phyloP scores from a whole-genome alignment of 2,888 invertebrate genomes.

The Hirtodrosophila confusa region DNA sequence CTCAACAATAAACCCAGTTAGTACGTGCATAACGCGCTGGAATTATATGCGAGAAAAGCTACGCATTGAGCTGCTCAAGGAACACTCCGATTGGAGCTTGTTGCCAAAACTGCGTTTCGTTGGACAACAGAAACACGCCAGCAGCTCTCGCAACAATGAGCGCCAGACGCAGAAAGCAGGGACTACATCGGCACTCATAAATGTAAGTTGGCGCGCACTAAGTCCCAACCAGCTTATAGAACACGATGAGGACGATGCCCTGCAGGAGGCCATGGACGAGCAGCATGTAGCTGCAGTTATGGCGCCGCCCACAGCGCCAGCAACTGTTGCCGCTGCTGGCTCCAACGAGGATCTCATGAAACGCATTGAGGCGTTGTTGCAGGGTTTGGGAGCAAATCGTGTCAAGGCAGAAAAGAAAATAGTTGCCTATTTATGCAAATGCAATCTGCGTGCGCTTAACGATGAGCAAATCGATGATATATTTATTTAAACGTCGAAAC shows the following conservation, averaged over 20 bases:
- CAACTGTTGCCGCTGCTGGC: not conserved
- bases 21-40: conserved; percentile 72
- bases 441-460: conserved; percentile 72
- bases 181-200: conserved; percentile 6
- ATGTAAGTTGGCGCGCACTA: conserved; percentile 33
- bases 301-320: not conserved
- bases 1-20: conserved; percentile 43
- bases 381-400: conserved; percentile 77
- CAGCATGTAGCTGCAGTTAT: conserved; percentile 32
- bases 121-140: conserved; percentile 24
- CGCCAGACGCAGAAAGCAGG: conserved; percentile 26
- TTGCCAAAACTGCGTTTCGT: conserved; percentile 66
- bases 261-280: conserved; percentile 82
- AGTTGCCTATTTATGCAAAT: conserved; percentile 79
- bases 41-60: conserved; percentile 69
- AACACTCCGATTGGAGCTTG: conserved; percentile 65
- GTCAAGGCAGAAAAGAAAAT: conserved; percentile 80
- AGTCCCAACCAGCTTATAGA: conserved; percentile 61
- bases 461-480: conserved; percentile 78
- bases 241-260: conserved; percentile 72
- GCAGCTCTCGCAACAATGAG: conserved; percentile 41
- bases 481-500: conserved; percentile 45
- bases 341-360: conserved; percentile 51
- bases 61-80: conserved; percentile 62
- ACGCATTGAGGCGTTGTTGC: conserved; percentile 74